phyloP scores from a whole-genome alignment of 2,888 invertebrate genomes.

The Netelia inedita region DNA sequence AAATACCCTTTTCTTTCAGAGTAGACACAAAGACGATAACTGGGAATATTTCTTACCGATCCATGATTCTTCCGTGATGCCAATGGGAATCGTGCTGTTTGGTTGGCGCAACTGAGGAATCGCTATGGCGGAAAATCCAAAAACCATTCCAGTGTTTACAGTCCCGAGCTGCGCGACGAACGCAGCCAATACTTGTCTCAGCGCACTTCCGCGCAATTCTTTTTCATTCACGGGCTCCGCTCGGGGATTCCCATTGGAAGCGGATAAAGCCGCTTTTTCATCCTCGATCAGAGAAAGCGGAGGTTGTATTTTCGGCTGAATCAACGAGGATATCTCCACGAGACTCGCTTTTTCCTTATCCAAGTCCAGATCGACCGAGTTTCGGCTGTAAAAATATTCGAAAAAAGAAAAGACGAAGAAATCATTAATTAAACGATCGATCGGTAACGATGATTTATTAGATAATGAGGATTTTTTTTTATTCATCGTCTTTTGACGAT shows the following conservation, averaged over 20 bases:
- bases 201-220: conserved; percentile 77
- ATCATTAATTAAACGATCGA: conserved; percentile 1
- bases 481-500: not conserved
- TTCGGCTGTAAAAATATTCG: conserved; percentile 72
- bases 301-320: conserved; percentile 58
- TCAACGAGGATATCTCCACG: conserved; percentile 47
- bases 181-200: conserved; percentile 87
- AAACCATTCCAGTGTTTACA: conserved; percentile 90
- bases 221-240: conserved; percentile 70
- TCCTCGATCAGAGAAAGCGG: conserved; percentile 53
- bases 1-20: no score
- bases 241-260: conserved; percentile 68
- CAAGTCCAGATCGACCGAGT: conserved; percentile 66
- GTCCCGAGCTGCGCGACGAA: conserved; percentile 89
- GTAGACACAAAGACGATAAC: not conserved
- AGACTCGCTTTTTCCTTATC: conserved; percentile 73
- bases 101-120: conserved; percentile 87
- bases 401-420: conserved; percentile 24
- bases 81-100: conserved; percentile 86
- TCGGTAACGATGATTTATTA: not conserved
- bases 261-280: conserved; percentile 72
- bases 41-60: conserved; percentile 86
- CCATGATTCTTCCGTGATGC: conserved; percentile 88
- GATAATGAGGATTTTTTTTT: not conserved
- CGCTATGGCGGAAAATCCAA: conserved; percentile 90